Base-by-base conservation (phyloP, 2,797 vertebrate species). In the Gymnoscopelus microlampas region DNA sequence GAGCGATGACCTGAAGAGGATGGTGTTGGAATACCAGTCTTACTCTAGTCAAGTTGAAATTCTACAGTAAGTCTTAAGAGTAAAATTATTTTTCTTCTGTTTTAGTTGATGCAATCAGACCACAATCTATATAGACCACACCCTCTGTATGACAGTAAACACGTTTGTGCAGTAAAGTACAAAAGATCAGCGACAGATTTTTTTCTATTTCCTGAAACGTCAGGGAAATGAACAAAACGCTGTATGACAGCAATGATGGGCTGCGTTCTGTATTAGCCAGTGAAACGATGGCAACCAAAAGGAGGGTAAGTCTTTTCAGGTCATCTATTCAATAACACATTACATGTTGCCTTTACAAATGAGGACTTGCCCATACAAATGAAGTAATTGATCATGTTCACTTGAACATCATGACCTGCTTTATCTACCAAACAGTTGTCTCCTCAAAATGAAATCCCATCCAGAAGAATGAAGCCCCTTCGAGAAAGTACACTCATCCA, bases 181-280 rank as follows among this genome's bases (percentile, higher is more conserved):
- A 2, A 12, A 10, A 13, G 29, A 32, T 58, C 24, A 59, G 13
- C 29, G 2, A 14, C 32, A 9, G 3, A 35, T 3, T 5, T 8
- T 19, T 66, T 26, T 69, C n/a, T 59, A 10, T 73, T 76, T 71
- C 55, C 66, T 78, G 56, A 2, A 71, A 72, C 54, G 9, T 60
- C 53, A 94, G 93, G 85, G 89, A 89, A 48, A 87, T 80, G 9
- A 95, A 94, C 81, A 89, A 92, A 71, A 90, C 80, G 53, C 86
- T 95, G 74, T 92, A 92, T n/a, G 90, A 95, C 86, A 94, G 90
- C 62, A 94, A 93, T 55, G 91, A 93, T 53, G 88, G 90, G 14
- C 84, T 93, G 55, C 67, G 87, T 26, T 93, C 91, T 3, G 88
- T 84, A 3, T 75, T 90, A 53, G 79, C 70, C 63, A 85, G 61